Base-by-base conservation (phyloP, 2,888 invertebrate genomes). In the Digitonthophagus gazella region DNA sequence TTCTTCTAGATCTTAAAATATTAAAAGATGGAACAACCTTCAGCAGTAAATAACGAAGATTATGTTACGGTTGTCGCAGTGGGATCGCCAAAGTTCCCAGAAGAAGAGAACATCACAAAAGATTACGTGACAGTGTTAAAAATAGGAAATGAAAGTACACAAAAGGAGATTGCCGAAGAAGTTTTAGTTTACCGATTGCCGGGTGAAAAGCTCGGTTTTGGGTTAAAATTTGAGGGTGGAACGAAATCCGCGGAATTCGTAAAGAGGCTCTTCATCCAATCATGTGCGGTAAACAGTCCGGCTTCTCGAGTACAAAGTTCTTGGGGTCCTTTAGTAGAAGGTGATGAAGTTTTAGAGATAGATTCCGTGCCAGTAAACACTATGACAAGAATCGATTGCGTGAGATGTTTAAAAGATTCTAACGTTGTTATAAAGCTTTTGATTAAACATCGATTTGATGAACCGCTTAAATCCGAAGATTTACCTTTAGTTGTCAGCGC, bases 191-290 rank as follows among this genome's bases (percentile, higher is more conserved):
- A 92, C 75, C 87, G 96, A 73, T 87, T 96, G 67, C 93, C 95
- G 0, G 96, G 96, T 0, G 96, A 96, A 79, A 89, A 95, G 55
- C 86, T 97, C 4, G 97, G 97, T 1, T 92, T 97, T 78, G 96
- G 96, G 0, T 84, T 97, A 0, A 95, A 95, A 80, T 96, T 97
- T 79, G 96, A 96, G 83, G 96, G 96, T 57, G 95, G 95, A 11
- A 92, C 92, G 55, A 91, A 93, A 74, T 91, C 91, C 44, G 87
- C 88, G 6, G 94, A 95, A 79, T 89, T 88, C 75, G 94, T 96
- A 0, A 88, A 92, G 71, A 87, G 92, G 74, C 86, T 97, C 65
- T 91, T 93, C 72, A 95, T 97, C 71, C 95, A 96, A 79, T 95
- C 94, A 74, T 94, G 95, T 81, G 94, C 95, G 22, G 88, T 90